Percentiles rank a stretch among this genome's conserved stretches.
These are phyloP conservation scores for Gymnothorax reevesii DNA, from an alignment of 2,797 vertebrate genomes.

Conservation along the genomic window DNA sequence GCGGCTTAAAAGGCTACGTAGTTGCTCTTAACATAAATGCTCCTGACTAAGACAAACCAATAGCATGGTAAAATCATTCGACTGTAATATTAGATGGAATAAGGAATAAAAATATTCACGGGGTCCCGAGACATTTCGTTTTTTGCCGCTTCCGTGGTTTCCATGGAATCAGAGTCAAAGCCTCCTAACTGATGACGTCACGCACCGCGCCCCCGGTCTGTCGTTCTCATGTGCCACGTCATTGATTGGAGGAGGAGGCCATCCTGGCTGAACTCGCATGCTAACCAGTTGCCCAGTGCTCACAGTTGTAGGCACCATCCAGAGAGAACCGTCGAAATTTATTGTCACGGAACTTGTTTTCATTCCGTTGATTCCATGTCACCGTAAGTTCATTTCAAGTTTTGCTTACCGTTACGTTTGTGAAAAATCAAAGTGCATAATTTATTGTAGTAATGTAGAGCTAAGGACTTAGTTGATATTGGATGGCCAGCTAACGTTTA, in stretches of 20 bases:
- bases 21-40: too few relatives aligned
- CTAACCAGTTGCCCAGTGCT: too few relatives aligned
- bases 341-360: not conserved
- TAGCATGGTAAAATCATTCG: too few relatives aligned
- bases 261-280: slow-evolving; percentile 18
- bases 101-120: too few relatives aligned
- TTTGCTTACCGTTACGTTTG: not conserved
- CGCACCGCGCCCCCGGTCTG: slow-evolving; percentile 34
- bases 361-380: slow-evolving; percentile 11
- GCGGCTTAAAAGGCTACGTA: too few relatives aligned
- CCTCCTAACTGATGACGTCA: slow-evolving; percentile 41
- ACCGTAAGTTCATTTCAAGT: slow-evolving; percentile 45
- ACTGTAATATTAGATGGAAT: too few relatives aligned
- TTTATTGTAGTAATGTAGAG: not conserved
- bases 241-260: slow-evolving; percentile 34
- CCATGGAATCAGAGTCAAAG: not conserved
- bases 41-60: too few relatives aligned
- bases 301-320: not conserved
- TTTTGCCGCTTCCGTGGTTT: not conserved
- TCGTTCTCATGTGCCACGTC: slow-evolving; percentile 60
- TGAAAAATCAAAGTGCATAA: not conserved
- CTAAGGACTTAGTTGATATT: not conserved
- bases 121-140: not conserved
- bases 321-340: not conserved
- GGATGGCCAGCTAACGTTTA: not conserved